A percentile compares a stretch with the other conserved stretches of the same genome.
Evolutionary conservation across 2,888 invertebrate species (phyloP).

Genomic region (Xestia sexstrigata): DNA sequence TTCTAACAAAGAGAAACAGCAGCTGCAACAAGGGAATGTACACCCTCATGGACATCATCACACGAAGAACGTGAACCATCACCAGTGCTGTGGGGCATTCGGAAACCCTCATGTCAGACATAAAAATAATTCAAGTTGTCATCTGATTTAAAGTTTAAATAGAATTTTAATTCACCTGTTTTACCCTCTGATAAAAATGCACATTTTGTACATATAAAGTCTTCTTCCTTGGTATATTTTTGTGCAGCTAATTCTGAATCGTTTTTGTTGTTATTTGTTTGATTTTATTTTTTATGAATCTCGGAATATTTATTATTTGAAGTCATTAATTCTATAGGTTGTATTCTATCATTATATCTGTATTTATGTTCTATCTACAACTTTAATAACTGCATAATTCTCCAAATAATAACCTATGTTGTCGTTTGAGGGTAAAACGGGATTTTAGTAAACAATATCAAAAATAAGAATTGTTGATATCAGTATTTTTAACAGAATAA

Average conservation of each 20-base stretch:
- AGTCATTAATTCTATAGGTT: constrained; percentile 18
- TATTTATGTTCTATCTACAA: background rate
- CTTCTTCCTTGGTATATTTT: background rate
- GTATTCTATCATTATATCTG: constrained; percentile 29
- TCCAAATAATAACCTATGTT: background rate
- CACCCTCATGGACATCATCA: constrained; percentile 87
- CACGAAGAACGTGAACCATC: constrained; percentile 86
- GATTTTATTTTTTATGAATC: constrained; percentile 5
- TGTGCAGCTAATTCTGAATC: background rate
- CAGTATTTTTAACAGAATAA: constrained; percentile 64
- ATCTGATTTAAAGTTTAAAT: constrained; percentile 77
- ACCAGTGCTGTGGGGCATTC: constrained; percentile 89
- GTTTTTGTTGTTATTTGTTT: background rate
- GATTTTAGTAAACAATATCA: constrained; percentile 44
- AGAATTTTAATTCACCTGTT: constrained; percentile 42
- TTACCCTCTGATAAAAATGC: constrained; percentile 39
- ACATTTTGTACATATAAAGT: constrained; percentile 7
- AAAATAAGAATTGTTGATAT: constrained; percentile 54
- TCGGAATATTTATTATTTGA: background rate
- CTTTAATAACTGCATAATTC: constrained; percentile 29
- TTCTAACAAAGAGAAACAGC: constrained; percentile 76
- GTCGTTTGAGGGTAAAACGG: constrained; percentile 35
- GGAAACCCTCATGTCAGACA: constrained; percentile 88
- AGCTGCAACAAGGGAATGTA: constrained; percentile 71
- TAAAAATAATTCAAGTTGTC: constrained; percentile 85